A percentile compares a stretch with the other conserved stretches of the same genome.
Evolutionary conservation across 2,888 invertebrate genomes (phyloP).

Genomic region (Drosophila ustulata): DNA sequence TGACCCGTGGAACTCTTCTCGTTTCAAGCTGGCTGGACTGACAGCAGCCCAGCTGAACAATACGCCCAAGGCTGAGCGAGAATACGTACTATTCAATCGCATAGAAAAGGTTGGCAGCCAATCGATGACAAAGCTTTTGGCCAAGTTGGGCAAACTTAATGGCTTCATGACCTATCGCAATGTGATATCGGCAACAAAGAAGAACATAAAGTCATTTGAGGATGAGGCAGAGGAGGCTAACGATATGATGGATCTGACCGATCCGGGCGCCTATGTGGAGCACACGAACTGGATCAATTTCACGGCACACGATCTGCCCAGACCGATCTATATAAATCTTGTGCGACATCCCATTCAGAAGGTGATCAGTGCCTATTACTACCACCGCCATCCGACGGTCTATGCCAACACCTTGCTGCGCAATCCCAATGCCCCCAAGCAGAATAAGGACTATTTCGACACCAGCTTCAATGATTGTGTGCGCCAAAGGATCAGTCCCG

Average conservation of each 20-base stretch:
- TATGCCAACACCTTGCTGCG: conserved; percentile 57
- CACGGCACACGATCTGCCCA: conserved; percentile 90
- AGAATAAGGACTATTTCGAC: conserved; percentile 60
- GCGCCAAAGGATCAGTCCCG: conserved; percentile 77
- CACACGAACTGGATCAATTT: conserved; percentile 96
- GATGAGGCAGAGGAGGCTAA: conserved; percentile 90
- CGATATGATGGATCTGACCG: conserved; percentile 88
- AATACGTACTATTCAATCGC: conserved; percentile 93
- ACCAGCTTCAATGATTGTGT: conserved; percentile 89
- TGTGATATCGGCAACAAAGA: conserved; percentile 90
- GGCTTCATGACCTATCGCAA: conserved; percentile 87
- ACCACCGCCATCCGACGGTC: conserved; percentile 86
- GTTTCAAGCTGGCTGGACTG: conserved; percentile 66
- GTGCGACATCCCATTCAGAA: conserved; percentile 95
- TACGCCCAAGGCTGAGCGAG: conserved; percentile 84
- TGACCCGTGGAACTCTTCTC: conserved; percentile 19
- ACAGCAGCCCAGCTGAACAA: conserved; percentile 72
- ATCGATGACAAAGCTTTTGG: conserved; percentile 92
- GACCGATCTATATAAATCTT: conserved; percentile 94
- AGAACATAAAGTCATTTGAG: background rate
- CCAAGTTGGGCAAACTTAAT: conserved; percentile 86
- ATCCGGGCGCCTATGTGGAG: conserved; percentile 92
- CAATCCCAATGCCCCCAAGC: conserved; percentile 39
- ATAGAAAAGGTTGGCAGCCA: conserved; percentile 96
- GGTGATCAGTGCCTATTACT: conserved; percentile 96